phyloP scores from a whole-genome alignment of 2,797 vertebrate genomes.

The Melanotaenia pygmaea region DNA sequence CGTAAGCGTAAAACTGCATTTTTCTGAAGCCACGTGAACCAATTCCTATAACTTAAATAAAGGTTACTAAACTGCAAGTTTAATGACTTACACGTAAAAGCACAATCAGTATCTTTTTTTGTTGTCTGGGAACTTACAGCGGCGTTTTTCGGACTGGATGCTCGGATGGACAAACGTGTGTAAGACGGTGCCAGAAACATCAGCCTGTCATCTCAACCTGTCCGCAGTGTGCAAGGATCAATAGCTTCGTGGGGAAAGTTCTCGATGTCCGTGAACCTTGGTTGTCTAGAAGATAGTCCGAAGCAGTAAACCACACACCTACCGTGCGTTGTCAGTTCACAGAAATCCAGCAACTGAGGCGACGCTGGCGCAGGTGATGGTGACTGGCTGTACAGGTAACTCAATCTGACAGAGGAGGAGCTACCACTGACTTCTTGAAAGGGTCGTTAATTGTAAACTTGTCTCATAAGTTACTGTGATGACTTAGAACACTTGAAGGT shows the following conservation, averaged over 20 bases:
- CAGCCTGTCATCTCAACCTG: constrained; percentile 58
- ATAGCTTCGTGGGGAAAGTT: background rate
- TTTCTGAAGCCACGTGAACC: background rate
- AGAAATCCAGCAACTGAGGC: constrained; percentile 17
- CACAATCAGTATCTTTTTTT: background rate
- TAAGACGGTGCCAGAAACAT: constrained; percentile 27
- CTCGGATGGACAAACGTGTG: constrained; percentile 49
- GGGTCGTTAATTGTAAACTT: background rate
- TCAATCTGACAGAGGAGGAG: constrained; percentile 60
- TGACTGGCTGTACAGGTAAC: constrained; percentile 71
- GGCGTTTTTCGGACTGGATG: constrained; percentile 40
- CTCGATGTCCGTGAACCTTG: background rate
- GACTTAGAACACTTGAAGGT: background rate
- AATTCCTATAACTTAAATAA: background rate
- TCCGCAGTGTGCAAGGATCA: constrained; percentile 4
- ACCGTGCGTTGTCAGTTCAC: constrained; percentile 1
- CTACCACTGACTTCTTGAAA: constrained; percentile 15
- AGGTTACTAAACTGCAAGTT: background rate
- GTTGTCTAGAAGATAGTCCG: background rate
- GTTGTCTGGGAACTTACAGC: constrained; percentile 46
- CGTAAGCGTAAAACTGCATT: background rate
- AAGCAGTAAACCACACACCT: background rate
- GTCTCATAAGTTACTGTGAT: background rate
- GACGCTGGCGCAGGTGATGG: constrained; percentile 53
- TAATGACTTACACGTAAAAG: background rate